A percentile compares a stretch with the other conserved stretches of the same genome.
Evolutionary conservation across 1,140 invertebrate species (phyloP).

Genomic region (Mactra quadrangularis): DNA sequence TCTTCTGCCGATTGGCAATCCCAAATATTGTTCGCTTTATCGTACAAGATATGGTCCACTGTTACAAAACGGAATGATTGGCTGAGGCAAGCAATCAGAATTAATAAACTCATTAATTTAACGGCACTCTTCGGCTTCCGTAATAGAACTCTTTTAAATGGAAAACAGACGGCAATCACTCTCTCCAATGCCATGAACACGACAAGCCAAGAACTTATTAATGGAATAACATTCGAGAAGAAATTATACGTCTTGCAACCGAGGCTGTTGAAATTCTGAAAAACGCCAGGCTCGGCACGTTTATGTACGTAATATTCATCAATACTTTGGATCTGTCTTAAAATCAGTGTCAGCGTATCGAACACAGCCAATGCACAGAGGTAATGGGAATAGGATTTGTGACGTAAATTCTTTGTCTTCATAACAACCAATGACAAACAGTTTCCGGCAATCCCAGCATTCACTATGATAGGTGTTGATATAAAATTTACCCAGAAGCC

Average conservation of each 20-base stretch:
- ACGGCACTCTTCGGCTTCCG: conserved; percentile 68
- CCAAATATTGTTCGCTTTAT: not conserved
- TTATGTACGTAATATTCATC: conserved; percentile 60
- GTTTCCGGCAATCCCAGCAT: conserved; percentile 74
- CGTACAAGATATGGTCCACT: conserved; percentile 10
- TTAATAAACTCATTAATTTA: conserved; percentile 68
- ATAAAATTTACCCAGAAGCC: conserved; percentile 71
- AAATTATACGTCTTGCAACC: conserved; percentile 74
- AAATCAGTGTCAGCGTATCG: conserved; percentile 69
- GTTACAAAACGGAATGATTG: conserved; percentile 45
- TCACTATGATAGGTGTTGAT: conserved; percentile 66
- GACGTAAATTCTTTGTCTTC: conserved; percentile 66
- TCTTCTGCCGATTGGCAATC: conserved; percentile 5
- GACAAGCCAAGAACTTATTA: conserved; percentile 79
- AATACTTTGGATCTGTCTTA: conserved; percentile 43
- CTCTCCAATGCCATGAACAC: conserved; percentile 77
- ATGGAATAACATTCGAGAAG: conserved; percentile 67
- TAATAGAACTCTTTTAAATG: conserved; percentile 70
- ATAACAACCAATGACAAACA: conserved; percentile 73
- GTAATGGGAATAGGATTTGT: conserved; percentile 75
- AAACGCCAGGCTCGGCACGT: conserved; percentile 48
- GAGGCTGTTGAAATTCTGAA: conserved; percentile 46
- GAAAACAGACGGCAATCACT: conserved; percentile 73
- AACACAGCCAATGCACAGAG: conserved; percentile 73
- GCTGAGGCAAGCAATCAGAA: conserved; percentile 46